Evolutionary conservation across 2,113 vertebrate species (phyloP).

Genomic region (Otocyon megalotis): DNA sequence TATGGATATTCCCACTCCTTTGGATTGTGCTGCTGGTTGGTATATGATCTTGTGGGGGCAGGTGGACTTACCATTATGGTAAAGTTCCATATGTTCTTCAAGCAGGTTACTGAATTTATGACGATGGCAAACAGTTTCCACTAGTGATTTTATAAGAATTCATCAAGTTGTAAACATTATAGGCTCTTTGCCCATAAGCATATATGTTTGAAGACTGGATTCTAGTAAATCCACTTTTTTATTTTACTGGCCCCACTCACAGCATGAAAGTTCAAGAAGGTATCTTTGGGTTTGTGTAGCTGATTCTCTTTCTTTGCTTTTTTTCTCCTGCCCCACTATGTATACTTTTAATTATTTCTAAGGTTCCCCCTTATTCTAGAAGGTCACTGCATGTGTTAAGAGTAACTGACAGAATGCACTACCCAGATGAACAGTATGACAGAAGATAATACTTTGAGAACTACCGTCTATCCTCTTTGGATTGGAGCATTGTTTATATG

Average conservation of each 20-base stretch:
- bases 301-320: not conserved
- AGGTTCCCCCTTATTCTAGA: not conserved
- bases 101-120: constrained; percentile 2
- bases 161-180: constrained; percentile 46
- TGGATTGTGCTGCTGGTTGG: not conserved
- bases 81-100: not conserved
- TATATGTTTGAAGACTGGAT: not conserved
- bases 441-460: not conserved
- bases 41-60: not conserved
- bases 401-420: not conserved
- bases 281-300: not conserved
- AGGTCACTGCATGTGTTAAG: not conserved
- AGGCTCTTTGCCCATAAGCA: not conserved
- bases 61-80: not conserved
- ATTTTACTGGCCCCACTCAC: not conserved
- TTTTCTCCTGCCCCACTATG: not conserved
- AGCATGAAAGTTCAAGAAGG: not conserved
- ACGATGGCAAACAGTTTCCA: constrained; percentile 22
- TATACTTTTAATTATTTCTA: not conserved
- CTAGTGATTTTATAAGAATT: not conserved
- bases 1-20: not conserved
- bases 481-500: not conserved
- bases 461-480: not conserved
- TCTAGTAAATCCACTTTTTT: constrained; percentile 3
- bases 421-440: not conserved